Conservation (phyloP, 2,888 invertebrate species). For the Pseudeuparius sepicola region DNA sequence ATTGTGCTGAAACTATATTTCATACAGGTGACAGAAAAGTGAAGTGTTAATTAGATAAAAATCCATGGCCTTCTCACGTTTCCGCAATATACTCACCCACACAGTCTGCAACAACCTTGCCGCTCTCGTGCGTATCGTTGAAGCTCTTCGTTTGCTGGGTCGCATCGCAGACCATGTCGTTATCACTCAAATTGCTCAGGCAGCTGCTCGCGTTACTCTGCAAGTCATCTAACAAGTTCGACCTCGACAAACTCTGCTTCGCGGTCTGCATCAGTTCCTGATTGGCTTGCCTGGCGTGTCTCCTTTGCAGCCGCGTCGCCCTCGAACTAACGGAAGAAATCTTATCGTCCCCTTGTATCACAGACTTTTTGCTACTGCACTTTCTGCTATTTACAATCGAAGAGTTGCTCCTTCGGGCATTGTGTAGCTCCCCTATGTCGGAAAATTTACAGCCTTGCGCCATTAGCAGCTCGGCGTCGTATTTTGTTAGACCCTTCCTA, state of each 20-base stretch:
- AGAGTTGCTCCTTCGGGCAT: constrained; percentile 20
- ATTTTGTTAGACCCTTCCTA: constrained; percentile 77
- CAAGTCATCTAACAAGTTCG: constrained; percentile 38
- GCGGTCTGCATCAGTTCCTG: constrained; percentile 36
- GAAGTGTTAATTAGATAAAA: too few species aligned
- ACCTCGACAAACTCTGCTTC: constrained; percentile 32
- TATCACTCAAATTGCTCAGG: constrained; percentile 42
- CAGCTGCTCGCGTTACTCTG: constrained; percentile 40
- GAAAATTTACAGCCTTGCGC: constrained; percentile 69
- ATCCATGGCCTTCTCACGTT: constrained; percentile 1
- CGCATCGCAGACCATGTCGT: constrained; percentile 35
- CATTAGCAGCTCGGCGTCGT: constrained; percentile 78
- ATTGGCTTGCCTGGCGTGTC: constrained; percentile 36
- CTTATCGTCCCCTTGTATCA: constrained; percentile 27
- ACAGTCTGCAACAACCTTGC: too few species aligned
- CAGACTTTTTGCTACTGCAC: constrained; percentile 23
- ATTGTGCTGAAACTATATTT: too few species aligned
- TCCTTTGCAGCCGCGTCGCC: constrained; percentile 36
- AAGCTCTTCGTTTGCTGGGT: constrained; percentile 38
- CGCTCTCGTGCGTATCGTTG: constrained; percentile 39
- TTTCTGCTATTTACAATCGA: not conserved
- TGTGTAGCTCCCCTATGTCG: constrained; percentile 47
- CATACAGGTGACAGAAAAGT: too few species aligned
- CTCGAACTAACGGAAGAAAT: constrained; percentile 28
- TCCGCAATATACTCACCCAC: too few species aligned